phyloP scores from a whole-genome alignment of 2,888 invertebrate genomes.

The Ctena decussata region DNA sequence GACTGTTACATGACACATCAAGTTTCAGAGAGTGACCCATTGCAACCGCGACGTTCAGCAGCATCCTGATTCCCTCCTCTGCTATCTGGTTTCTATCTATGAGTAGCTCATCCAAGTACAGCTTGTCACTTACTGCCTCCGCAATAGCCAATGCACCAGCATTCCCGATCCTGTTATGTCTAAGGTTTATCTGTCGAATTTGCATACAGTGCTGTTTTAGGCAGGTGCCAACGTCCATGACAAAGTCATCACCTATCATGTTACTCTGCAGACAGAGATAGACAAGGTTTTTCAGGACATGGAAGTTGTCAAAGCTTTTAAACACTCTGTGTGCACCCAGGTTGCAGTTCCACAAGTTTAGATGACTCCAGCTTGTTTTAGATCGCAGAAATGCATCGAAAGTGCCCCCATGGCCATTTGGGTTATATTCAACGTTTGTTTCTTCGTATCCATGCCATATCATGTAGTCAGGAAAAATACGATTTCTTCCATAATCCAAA shows the following conservation, averaged over 20 bases:
- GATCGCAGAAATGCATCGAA: not conserved
- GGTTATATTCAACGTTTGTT: not conserved
- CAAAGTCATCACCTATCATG: not conserved
- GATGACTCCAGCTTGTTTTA: not conserved
- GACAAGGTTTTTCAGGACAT: not conserved
- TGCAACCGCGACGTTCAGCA: not conserved
- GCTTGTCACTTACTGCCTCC: not conserved
- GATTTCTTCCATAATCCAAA: not conserved
- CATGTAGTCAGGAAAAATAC: not conserved
- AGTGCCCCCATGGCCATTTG: not conserved
- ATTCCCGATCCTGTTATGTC: not conserved
- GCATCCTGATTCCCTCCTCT: not conserved
- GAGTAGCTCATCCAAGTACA: not conserved
- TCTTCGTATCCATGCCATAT: not conserved
- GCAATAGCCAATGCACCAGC: not conserved
- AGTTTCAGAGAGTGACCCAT: not conserved
- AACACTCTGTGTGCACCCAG: not conserved
- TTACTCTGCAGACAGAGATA: not conserved
- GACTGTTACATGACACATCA: not conserved
- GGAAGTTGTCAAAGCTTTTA: not conserved
- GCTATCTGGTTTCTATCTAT: not conserved
- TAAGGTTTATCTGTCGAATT: not conserved
- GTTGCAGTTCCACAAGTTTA: not conserved
- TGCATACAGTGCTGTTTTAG: not conserved
- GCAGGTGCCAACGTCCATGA: not conserved